Evolutionary conservation across 2,113 vertebrate genomes (phyloP), one percentile per base, ranked within the genome.

Genomic region (Xiphophorus maculatus): DNA sequence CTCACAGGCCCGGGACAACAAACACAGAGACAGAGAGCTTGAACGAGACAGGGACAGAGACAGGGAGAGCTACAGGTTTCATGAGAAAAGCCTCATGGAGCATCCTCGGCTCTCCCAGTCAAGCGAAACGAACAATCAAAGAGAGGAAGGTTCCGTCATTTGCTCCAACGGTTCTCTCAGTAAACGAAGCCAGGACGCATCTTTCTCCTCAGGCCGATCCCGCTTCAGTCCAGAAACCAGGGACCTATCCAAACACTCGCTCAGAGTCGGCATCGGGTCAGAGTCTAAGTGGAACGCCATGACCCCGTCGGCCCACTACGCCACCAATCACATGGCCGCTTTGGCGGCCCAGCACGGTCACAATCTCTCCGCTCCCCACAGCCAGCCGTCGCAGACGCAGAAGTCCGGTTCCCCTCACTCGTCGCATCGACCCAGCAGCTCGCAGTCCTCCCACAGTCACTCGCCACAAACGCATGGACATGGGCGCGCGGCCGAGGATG

Each of bases 201-300:
- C 96, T n/a, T 91, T 91, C 40, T 92, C 93, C n/a, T 77, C 93
- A 1, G 90, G 79, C 82, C 93, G 95, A 69, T 87, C 96, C 0
- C 80, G 94, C 64, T 94, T 96, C 79, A 95, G 95, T 73, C 95
- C 96, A 0, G 97, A 97, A 58, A 91, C 88, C 69, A 94, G 96
- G 76, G 94, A 96, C 82, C 62, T 93, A 6, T 84, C 95, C 40
- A 98, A 98, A 93, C 96, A 97, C 81, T 91, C 95, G 60, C 82
- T 95, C 42, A 96, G 96, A 88, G 87, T 91, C 0, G 93, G 93
- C 35, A 65, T 95, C 84, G 0, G 94, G 71, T 63, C 66, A 3
- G 97, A 98, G 82, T 93, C 94, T 74, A 98, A 98, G 84, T 97
- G 96, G 96, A 98, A 96, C 40, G 95, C 95, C 63, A 97, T 98